These are phyloP conservation scores for Apostichopus parvimensis DNA, from an alignment of 35 echinoderm and acorn worm species.

Conservation along the genomic window DNA sequence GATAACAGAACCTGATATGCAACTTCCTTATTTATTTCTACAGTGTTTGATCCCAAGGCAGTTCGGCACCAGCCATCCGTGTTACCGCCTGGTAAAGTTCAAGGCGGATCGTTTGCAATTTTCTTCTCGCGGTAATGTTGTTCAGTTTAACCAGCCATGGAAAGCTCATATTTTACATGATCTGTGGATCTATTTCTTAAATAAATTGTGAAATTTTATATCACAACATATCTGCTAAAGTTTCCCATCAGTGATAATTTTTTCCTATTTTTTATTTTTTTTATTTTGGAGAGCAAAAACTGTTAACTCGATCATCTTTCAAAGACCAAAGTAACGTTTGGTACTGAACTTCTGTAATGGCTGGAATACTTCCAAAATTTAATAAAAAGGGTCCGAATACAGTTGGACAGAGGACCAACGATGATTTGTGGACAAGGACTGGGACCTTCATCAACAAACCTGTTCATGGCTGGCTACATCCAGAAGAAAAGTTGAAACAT, in stretches of 20 bases:
- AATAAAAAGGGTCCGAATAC: constrained; percentile 92
- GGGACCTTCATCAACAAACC: constrained; percentile 98
- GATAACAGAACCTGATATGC: neutral
- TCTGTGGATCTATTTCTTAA: neutral
- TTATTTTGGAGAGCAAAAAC: neutral
- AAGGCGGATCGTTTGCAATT: neutral
- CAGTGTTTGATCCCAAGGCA: neutral
- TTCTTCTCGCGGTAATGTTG: neutral
- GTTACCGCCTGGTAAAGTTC: neutral
- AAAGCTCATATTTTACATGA: neutral
- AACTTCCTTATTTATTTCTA: neutral
- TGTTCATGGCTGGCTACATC: constrained; percentile 85
- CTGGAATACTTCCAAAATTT: constrained; percentile 73
- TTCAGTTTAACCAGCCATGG: neutral
- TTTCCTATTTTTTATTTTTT: neutral
- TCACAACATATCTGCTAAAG: neutral
- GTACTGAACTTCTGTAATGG: constrained; percentile 10
- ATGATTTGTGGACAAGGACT: constrained; percentile 93
- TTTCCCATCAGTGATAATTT: no score
- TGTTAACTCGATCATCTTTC: no score
- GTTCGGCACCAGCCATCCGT: neutral
- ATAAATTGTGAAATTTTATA: no score
- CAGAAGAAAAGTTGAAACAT: constrained; percentile 83
- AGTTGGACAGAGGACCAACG: constrained; percentile 83
- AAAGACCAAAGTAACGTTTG: neutral